phyloP scores from a whole-genome alignment of 2,797 vertebrate genomes.

The Molossus alvarezi region DNA sequence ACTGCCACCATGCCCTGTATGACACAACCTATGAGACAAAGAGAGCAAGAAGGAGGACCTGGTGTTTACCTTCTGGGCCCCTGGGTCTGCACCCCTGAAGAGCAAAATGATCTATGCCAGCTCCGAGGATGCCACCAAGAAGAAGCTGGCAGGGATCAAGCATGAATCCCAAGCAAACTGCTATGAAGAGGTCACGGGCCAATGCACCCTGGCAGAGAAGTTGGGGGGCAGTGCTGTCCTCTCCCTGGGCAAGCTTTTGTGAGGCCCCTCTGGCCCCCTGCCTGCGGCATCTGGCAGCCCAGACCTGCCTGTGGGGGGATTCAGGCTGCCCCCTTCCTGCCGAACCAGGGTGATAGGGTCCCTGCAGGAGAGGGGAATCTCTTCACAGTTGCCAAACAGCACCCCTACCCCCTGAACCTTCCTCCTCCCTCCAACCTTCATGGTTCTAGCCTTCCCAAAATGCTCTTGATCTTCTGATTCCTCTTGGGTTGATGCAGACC shows the following conservation, averaged over 20 bases:
- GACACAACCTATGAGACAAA: slow-evolving; percentile 95
- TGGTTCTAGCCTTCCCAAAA: slow-evolving; percentile 79
- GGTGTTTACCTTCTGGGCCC: slow-evolving; percentile 96
- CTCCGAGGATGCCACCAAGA: slow-evolving; percentile 95
- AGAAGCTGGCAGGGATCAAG: slow-evolving; percentile 95
- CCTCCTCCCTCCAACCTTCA: slow-evolving; percentile 54
- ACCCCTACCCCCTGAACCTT: slow-evolving; percentile 66
- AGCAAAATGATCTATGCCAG: slow-evolving; percentile 94
- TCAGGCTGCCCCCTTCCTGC: slow-evolving; percentile 81
- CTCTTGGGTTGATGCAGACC: slow-evolving; percentile 81
- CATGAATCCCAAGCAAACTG: slow-evolving; percentile 96
- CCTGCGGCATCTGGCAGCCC: slow-evolving; percentile 78
- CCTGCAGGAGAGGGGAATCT: slow-evolving; percentile 79
- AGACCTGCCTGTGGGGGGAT: slow-evolving; percentile 73
- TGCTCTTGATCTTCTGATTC: slow-evolving; percentile 79
- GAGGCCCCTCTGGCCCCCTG: slow-evolving; percentile 86
- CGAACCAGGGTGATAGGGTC: slow-evolving; percentile 81
- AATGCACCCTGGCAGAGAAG: slow-evolving; percentile 93
- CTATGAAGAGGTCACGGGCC: slow-evolving; percentile 94
- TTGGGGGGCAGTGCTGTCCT: slow-evolving; percentile 92
- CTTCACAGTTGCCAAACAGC: slow-evolving; percentile 84
- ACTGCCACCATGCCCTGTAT: slow-evolving; percentile 95
- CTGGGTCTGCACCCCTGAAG: slow-evolving; percentile 93
- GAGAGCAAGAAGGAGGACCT: slow-evolving; percentile 96
- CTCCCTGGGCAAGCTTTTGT: slow-evolving; percentile 93